Conservation (phyloP, 2,797 vertebrate genomes). For the Hydrophis major region DNA sequence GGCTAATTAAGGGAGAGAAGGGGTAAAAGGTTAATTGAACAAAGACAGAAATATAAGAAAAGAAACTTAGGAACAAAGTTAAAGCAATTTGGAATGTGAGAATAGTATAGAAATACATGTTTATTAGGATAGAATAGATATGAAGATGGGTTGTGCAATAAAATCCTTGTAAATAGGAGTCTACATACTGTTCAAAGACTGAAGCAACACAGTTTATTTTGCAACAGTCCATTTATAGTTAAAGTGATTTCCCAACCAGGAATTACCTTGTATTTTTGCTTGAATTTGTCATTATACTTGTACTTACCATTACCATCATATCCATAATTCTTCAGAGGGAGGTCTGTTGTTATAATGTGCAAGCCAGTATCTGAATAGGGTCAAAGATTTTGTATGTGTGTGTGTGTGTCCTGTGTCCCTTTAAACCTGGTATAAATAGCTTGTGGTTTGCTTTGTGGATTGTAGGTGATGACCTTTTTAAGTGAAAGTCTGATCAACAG, state of each 20-base stretch:
- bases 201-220: background rate
- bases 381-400: background rate
- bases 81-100: background rate
- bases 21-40: background rate
- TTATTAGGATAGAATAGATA: background rate
- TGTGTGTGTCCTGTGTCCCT: background rate
- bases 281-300: background rate
- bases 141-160: background rate
- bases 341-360: background rate
- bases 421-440: background rate
- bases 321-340: background rate
- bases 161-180: background rate
- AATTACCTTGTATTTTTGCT: background rate
- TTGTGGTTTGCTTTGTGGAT: conserved; percentile 19
- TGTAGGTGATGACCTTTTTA: background rate
- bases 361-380: background rate
- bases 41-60: background rate
- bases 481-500: conserved; percentile 25
- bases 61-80: background rate
- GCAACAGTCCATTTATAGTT: background rate
- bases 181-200: background rate
- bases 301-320: background rate
- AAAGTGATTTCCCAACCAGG: background rate
- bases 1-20: background rate
- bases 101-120: background rate